Evolutionary conservation across 2,113 vertebrate species (phyloP), one percentile per base, ranked within the genome.

Genomic region (Crotalus viridis): DNA sequence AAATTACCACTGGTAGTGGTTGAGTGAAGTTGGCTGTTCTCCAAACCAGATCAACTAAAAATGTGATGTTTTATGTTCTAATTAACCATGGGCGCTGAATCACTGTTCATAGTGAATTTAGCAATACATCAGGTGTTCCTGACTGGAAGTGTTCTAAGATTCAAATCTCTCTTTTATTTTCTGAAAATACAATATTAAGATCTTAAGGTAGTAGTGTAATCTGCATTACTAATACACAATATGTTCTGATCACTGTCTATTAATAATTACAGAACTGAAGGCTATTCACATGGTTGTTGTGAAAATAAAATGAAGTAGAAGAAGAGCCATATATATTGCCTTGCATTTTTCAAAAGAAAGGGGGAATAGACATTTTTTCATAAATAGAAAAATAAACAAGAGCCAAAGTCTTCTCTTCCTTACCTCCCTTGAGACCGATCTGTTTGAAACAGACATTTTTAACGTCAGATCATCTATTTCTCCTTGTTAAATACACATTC

Each of bases 131-230:
- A 24, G 52, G 39, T 59, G 39, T 93, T 48, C 9, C 55, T 87
- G 46, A 52, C 9, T 86, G 69, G 56, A 89, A 48, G 59, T 90
- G 28, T 39, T 55, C 39, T 13, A 46, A 26, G 33, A 54, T 89
- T 81, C 33, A 89, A 89, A 28, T 61, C 19, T 39, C 3, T 15
- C 51, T 87, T 91, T 85, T 43, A 81, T 81, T 93, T 85, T 22
- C 52, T 0, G 0, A 56, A 74, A 51, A 51, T 91, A 21, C 26
- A 17, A 0, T 33, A 8, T 69, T 0, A 1, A 0, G 15, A 51
- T 52, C 24, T 43, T 92, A 64, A 86, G 56, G 85, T 81, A 24
- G 54, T 90, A 88, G 85, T 87, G 26, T 9, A 13, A 24, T 93
- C 85, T 92, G 59, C 56, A 28, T 92, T 88, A 28, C 54, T 91